Percentiles rank a stretch among this genome's conserved stretches.
phyloP scores from a whole-genome alignment of 2,888 invertebrate genomes.

The Philereme vetulata region DNA sequence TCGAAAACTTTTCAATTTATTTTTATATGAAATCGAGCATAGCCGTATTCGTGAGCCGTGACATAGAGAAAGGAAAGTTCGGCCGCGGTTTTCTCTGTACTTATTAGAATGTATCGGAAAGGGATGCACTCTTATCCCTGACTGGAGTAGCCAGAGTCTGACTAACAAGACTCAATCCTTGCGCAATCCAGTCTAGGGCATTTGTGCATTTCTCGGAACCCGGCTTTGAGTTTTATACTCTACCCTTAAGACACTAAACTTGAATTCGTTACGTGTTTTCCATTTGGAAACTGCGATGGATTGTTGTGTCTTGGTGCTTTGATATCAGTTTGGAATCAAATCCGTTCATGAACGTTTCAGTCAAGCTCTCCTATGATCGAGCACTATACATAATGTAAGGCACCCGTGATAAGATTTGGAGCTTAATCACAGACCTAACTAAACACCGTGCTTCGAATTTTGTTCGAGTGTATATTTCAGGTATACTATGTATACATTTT shows the following conservation, averaged over 20 bases:
- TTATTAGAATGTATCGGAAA: slow-evolving; percentile 25
- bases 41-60: slow-evolving; percentile 51
- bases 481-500: no score
- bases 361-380: no score
- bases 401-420: no score
- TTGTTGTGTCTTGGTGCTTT: slow-evolving; percentile 43
- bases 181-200: slow-evolving; percentile 27
- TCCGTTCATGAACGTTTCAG: no score
- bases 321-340: not conserved
- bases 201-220: slow-evolving; percentile 23
- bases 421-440: no score
- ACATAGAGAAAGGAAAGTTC: slow-evolving; percentile 53
- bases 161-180: slow-evolving; percentile 32
- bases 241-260: slow-evolving; percentile 68
- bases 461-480: no score
- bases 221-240: slow-evolving; percentile 51
- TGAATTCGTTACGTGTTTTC: slow-evolving; percentile 76
- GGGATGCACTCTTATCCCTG: slow-evolving; percentile 23
- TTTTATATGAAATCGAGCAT: slow-evolving; percentile 73
- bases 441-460: no score
- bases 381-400: no score
- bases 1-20: slow-evolving; percentile 78
- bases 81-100: slow-evolving; percentile 36
- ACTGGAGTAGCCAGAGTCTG: slow-evolving; percentile 11
- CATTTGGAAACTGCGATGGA: slow-evolving; percentile 50